These are phyloP conservation scores for Ptychodera flava DNA, from an alignment of 35 echinoderm and acorn worm genomes.

Conservation along the genomic window DNA sequence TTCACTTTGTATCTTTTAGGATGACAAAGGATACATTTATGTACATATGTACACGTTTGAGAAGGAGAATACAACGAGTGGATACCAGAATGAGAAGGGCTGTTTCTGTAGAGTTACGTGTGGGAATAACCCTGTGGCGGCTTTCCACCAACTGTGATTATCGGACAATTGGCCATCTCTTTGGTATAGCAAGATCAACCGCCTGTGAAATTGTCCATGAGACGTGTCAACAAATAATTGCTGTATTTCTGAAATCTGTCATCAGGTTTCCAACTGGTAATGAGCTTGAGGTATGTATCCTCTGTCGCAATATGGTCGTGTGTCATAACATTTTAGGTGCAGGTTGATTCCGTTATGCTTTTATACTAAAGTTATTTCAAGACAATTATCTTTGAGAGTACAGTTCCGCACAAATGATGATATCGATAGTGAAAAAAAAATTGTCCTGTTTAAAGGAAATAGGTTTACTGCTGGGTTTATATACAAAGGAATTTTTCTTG, in stretches of 20 bases:
- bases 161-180: conserved; percentile 21
- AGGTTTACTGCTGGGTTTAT: background rate
- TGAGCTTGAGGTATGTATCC: too few species aligned
- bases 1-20: too few species aligned
- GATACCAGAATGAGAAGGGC: conserved; percentile 6
- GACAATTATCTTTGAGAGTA: background rate
- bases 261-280: too few species aligned
- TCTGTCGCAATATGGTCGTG: conserved; percentile 28
- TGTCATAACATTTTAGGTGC: conserved; percentile 19
- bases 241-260: too few species aligned
- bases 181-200: conserved; percentile 20
- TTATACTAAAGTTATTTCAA: background rate
- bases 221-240: background rate
- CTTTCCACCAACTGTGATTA: conserved; percentile 31
- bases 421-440: background rate
- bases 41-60: too few species aligned
- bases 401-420: background rate
- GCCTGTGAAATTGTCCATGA: conserved; percentile 24
- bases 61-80: background rate
- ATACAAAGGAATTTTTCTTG: too few species aligned
- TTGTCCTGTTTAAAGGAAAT: background rate
- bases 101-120: background rate
- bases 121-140: conserved; percentile 10
- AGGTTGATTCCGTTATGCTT: background rate
- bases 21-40: too few species aligned